These are phyloP conservation scores for Hipposideros armiger DNA, from an alignment of 2,113 vertebrate genomes.

Conservation along the genomic window DNA sequence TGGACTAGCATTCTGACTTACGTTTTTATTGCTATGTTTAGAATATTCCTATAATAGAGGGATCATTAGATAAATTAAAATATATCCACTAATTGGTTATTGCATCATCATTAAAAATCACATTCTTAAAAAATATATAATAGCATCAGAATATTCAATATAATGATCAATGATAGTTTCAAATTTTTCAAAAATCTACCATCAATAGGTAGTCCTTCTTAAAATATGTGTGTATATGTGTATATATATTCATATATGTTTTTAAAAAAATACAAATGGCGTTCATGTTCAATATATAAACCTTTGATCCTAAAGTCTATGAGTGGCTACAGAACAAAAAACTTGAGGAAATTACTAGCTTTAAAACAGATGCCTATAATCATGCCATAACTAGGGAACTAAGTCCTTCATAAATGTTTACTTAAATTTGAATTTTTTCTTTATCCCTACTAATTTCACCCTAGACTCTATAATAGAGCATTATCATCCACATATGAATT, in stretches of 20 bases:
- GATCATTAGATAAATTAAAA: neutral
- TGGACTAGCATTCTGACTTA: neutral
- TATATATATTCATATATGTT: neutral
- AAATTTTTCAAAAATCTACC: neutral
- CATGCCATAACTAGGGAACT: neutral
- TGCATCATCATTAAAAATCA: neutral
- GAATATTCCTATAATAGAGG: neutral
- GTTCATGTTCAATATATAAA: neutral
- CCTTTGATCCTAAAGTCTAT: neutral
- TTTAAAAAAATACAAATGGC: neutral
- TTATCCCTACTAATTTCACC: neutral
- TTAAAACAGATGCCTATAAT: neutral
- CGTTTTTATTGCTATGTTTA: neutral
- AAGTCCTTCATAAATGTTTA: neutral
- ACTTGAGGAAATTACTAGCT: neutral
- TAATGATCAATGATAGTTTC: neutral
- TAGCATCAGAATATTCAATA: neutral
- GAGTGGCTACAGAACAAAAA: neutral
- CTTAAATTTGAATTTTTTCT: slow-evolving; percentile 8
- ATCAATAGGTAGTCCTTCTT: neutral
- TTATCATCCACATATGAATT: neutral
- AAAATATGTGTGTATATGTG: neutral
- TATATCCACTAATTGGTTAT: neutral
- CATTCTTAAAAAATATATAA: neutral
- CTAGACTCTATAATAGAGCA: too few species aligned